Percentiles rank a stretch among this genome's conserved stretches.
Conservation (phyloP, 2,113 vertebrate genomes). For the Macrotis lagotis region DNA sequence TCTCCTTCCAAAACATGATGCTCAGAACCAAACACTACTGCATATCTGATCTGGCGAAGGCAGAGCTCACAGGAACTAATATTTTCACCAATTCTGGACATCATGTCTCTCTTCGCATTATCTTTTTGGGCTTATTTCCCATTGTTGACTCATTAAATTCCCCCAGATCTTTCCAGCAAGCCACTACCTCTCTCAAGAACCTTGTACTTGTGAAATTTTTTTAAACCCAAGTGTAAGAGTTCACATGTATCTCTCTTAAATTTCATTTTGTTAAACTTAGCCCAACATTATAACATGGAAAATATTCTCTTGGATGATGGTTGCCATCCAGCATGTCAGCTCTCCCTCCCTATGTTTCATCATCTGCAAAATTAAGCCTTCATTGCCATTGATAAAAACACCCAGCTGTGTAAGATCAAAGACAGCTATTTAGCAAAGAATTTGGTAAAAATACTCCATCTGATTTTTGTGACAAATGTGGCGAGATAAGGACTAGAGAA, state of each 20-base stretch:
- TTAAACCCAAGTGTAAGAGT: background rate
- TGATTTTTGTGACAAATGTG: background rate
- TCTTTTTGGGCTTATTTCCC: background rate
- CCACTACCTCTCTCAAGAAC: background rate
- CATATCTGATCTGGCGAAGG: too few species aligned
- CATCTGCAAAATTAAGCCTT: background rate
- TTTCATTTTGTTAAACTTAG: background rate
- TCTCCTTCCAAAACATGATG: too few species aligned
- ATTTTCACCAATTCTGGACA: too few species aligned
- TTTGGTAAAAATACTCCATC: background rate
- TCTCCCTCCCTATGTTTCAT: background rate
- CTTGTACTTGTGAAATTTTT: background rate
- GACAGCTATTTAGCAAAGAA: background rate
- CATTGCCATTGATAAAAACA: background rate
- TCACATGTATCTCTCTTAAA: background rate
- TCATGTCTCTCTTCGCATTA: too few species aligned
- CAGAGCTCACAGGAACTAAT: too few species aligned
- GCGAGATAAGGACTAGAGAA: too few species aligned
- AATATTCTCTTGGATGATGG: background rate
- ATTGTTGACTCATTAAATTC: background rate
- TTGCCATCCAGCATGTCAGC: background rate
- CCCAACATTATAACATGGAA: too few species aligned
- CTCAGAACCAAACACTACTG: too few species aligned
- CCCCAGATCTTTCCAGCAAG: background rate
- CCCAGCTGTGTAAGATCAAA: too few species aligned